Conservation (phyloP, 2,888 invertebrate genomes). For the Platycheirus albimanus region DNA sequence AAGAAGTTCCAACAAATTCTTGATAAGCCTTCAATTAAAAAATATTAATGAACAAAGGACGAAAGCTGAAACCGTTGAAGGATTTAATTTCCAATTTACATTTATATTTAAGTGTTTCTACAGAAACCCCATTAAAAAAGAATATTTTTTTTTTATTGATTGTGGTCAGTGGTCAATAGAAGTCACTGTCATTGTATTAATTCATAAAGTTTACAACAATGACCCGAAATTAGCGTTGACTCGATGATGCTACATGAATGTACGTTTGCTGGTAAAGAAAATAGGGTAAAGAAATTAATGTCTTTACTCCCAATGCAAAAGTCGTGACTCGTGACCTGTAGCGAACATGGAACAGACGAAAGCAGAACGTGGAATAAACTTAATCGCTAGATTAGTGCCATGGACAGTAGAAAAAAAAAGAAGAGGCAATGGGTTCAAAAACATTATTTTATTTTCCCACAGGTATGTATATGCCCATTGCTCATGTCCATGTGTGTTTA, state of each 20-base stretch:
- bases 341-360: neutral
- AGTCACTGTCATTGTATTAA: conserved; percentile 51
- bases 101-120: no score
- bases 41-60: no score
- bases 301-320: conserved; percentile 4
- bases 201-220: conserved; percentile 53
- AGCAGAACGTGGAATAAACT: neutral
- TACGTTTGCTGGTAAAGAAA: neutral
- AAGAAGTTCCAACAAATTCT: no score
- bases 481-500: no score
- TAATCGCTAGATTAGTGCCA: conserved; percentile 29
- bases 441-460: no score
- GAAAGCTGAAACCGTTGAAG: no score
- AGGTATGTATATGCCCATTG: no score
- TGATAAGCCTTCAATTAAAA: no score
- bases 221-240: conserved; percentile 55
- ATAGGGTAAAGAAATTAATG: neutral
- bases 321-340: conserved; percentile 29
- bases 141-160: conserved; percentile 43
- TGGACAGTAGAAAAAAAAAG: conserved; percentile 8
- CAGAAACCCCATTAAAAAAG: no score
- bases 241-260: no score
- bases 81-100: no score
- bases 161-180: neutral
- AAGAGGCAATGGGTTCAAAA: neutral